A percentile compares a stretch with the other conserved stretches of the same genome.
These are phyloP conservation scores for Cichlasoma orientale DNA, from an alignment of 2,797 vertebrate genomes.

Conservation along the genomic window DNA sequence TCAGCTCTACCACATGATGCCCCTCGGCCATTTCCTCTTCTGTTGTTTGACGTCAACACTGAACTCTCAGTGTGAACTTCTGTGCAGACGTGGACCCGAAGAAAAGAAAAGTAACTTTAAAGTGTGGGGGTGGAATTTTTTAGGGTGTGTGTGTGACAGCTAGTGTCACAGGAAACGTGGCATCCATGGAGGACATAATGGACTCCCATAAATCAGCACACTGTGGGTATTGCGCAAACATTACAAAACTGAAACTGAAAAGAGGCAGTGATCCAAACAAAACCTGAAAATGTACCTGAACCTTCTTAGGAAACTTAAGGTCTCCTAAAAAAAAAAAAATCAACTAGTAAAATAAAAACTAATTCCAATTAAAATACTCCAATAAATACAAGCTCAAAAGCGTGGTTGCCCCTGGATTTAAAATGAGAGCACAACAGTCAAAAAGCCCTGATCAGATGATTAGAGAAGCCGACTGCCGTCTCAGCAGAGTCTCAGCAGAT, in stretches of 20 bases:
- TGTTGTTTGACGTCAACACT: not conserved
- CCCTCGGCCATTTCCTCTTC: conserved; percentile 10
- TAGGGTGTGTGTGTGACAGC: not conserved
- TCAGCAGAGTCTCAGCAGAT: not conserved
- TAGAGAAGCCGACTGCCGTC: not conserved
- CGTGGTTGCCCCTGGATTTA: not conserved
- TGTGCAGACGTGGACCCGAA: not conserved
- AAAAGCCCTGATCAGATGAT: not conserved
- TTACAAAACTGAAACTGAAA: not conserved
- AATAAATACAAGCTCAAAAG: too few relatives aligned
- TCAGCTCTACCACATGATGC: not conserved
- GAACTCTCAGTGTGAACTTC: not conserved
- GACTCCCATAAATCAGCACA: not conserved
- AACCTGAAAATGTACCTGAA: not conserved
- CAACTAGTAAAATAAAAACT: not conserved
- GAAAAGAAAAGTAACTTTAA: not conserved
- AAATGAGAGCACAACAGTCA: not conserved
- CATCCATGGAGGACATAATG: not conserved
- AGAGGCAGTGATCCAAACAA: not conserved
- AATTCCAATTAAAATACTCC: too few relatives aligned
- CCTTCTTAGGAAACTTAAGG: not conserved
- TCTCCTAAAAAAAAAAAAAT: not conserved
- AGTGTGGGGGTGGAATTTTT: not conserved
- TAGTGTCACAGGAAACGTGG: not conserved
- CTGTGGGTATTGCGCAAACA: not conserved